A percentile compares a stretch with the other conserved stretches of the same genome.
phyloP scores from a whole-genome alignment of 2,888 invertebrate species.

The Chaetogeoica ovagalla region DNA sequence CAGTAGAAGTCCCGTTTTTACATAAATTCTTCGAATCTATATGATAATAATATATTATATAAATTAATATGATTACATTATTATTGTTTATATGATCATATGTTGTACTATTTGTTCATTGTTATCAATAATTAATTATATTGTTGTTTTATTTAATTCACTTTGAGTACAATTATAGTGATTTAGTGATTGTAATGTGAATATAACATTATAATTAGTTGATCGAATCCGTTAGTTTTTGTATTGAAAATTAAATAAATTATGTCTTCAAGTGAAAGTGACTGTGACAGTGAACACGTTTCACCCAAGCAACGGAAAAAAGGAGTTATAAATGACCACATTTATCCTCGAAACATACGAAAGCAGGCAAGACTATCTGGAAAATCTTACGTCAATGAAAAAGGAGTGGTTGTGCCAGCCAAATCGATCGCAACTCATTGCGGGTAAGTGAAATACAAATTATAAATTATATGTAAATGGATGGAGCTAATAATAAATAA shows the following conservation, averaged over 20 bases:
- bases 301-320: neutral
- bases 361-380: neutral
- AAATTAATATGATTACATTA: neutral
- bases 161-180: neutral
- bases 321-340: neutral
- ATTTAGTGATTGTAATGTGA: neutral
- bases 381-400: constrained; percentile 2
- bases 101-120: neutral
- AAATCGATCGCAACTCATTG: neutral
- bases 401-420: neutral
- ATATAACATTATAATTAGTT: constrained; percentile 3
- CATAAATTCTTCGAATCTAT: neutral
- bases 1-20: constrained; percentile 6
- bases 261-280: constrained; percentile 5
- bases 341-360: constrained; percentile 10
- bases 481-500: too few relatives aligned
- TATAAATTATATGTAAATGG: too few relatives aligned
- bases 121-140: neutral
- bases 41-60: neutral
- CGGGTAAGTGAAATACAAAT: neutral
- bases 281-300: neutral
- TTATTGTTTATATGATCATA: neutral
- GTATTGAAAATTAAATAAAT: neutral
- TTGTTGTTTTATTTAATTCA: neutral
- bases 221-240: constrained; percentile 2